Evolutionary conservation across 1,140 invertebrate genomes (phyloP).

Genomic region (Zaprionus africanus): DNA sequence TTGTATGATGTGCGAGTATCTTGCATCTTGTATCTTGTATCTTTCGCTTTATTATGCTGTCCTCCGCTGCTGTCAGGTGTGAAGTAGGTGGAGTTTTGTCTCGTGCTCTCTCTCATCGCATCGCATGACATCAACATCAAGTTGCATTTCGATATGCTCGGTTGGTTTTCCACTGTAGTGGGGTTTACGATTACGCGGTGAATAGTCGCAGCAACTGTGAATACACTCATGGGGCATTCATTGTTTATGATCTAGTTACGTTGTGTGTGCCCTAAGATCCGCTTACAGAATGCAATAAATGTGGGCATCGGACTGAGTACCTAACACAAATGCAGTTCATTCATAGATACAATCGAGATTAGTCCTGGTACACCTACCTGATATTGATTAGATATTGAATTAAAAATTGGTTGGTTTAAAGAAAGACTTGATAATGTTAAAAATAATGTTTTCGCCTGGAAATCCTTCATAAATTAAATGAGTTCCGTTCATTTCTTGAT

Average conservation of each 20-base stretch:
- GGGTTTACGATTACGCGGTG: constrained; percentile 18
- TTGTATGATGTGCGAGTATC: constrained; percentile 22
- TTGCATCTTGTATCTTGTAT: constrained; percentile 36
- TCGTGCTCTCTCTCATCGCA: constrained; percentile 20
- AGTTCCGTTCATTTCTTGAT: too few species aligned
- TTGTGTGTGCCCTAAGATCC: not conserved
- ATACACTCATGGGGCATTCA: not conserved
- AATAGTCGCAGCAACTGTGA: constrained; percentile 8
- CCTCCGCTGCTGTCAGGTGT: constrained; percentile 45
- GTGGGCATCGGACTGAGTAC: not conserved
- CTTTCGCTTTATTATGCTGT: constrained; percentile 26
- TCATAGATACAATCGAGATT: too few species aligned
- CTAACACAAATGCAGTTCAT: too few species aligned
- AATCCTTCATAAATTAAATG: too few species aligned
- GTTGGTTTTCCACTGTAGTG: not conserved
- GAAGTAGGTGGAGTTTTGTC: constrained; percentile 53
- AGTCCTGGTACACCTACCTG: too few species aligned
- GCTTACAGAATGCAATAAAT: not conserved
- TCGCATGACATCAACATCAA: constrained; percentile 11
- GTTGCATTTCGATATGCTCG: constrained; percentile 41
- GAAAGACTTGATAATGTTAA: too few species aligned
- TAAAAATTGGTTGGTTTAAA: too few species aligned
- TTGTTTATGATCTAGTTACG: constrained; percentile 4
- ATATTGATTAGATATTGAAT: too few species aligned
- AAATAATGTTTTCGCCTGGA: too few species aligned